These are phyloP conservation scores for Microchirus variegatus DNA, from an alignment of 2,797 vertebrate genomes.

Conservation along the genomic window DNA sequence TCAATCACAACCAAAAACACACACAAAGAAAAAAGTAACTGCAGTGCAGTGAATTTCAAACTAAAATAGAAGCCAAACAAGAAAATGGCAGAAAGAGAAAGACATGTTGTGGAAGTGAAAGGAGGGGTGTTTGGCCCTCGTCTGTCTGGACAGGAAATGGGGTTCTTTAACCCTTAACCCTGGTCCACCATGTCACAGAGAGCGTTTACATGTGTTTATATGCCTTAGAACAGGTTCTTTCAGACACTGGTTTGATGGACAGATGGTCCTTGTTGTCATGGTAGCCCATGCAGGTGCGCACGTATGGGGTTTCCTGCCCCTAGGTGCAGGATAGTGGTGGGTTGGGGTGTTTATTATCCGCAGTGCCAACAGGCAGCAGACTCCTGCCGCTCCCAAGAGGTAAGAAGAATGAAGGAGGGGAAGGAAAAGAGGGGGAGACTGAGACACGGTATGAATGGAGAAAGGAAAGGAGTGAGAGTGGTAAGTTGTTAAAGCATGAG, in stretches of 20 bases:
- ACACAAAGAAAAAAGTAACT: not conserved
- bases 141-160: slow-evolving; percentile 82
- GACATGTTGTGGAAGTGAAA: slow-evolving; percentile 41
- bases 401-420: slow-evolving; percentile 46
- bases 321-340: slow-evolving; percentile 41
- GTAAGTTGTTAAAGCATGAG: slow-evolving; percentile 52
- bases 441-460: slow-evolving; percentile 14
- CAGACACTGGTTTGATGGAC: slow-evolving; percentile 57
- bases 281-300: slow-evolving; percentile 72
- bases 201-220: slow-evolving; percentile 46
- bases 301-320: slow-evolving; percentile 65
- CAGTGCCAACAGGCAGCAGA: slow-evolving; percentile 64
- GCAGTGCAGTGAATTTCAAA: slow-evolving; percentile 10
- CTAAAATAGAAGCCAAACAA: not conserved
- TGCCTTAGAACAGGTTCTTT: slow-evolving; percentile 66
- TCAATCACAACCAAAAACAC: slow-evolving; percentile 32
- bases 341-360: slow-evolving; percentile 62
- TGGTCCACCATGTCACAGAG: slow-evolving; percentile 32
- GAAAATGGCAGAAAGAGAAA: slow-evolving; percentile 7
- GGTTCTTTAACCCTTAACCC: slow-evolving; percentile 72
- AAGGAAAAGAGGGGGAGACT: slow-evolving; percentile 4
- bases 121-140: slow-evolving; percentile 49
- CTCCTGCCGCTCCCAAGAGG: slow-evolving; percentile 44
- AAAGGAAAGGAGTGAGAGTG: slow-evolving; percentile 20
- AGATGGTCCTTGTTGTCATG: slow-evolving; percentile 74